A percentile compares a stretch with the other conserved stretches of the same genome.
These are phyloP conservation scores for Hydriomena furcata DNA, from an alignment of 2,888 invertebrate genomes.

Conservation along the genomic window DNA sequence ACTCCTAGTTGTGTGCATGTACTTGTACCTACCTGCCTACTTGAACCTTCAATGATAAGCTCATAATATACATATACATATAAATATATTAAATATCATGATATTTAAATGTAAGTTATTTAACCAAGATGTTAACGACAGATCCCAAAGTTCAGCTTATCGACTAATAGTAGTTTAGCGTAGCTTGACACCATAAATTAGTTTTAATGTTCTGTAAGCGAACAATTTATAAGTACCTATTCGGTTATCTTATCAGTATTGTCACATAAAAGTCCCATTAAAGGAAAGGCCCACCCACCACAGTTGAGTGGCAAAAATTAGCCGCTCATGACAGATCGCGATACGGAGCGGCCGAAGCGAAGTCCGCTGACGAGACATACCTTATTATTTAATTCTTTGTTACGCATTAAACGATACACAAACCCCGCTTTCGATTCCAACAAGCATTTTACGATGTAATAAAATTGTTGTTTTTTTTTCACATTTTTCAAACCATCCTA, in stretches of 20 bases:
- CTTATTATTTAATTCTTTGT: conserved; percentile 45
- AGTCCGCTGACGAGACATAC: conserved; percentile 26
- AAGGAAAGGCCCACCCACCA: conserved; percentile 5
- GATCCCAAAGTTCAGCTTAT: too few relatives aligned
- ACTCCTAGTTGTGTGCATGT: not conserved
- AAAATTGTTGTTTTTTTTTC: conserved; percentile 44
- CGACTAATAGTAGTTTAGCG: not conserved
- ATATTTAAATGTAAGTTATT: too few relatives aligned
- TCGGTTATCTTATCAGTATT: conserved; percentile 14
- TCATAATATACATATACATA: too few relatives aligned
- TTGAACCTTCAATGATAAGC: too few relatives aligned
- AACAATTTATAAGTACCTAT: conserved; percentile 10
- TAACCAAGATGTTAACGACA: too few relatives aligned
- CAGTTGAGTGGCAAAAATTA: conserved; percentile 12
- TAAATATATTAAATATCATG: too few relatives aligned
- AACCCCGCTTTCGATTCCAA: conserved; percentile 40
- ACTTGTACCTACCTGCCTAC: too few relatives aligned
- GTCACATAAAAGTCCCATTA: conserved; percentile 13
- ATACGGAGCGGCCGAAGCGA: conserved; percentile 4
- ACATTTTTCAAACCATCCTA: conserved; percentile 41
- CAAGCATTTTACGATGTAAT: conserved; percentile 48
- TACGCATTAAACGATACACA: conserved; percentile 37
- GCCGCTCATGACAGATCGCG: conserved; percentile 12
- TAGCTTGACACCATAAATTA: conserved; percentile 4
- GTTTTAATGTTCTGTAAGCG: conserved; percentile 6